Base-by-base conservation (phyloP, 2,888 invertebrate genomes). In the Ectemnius cavifrons region DNA sequence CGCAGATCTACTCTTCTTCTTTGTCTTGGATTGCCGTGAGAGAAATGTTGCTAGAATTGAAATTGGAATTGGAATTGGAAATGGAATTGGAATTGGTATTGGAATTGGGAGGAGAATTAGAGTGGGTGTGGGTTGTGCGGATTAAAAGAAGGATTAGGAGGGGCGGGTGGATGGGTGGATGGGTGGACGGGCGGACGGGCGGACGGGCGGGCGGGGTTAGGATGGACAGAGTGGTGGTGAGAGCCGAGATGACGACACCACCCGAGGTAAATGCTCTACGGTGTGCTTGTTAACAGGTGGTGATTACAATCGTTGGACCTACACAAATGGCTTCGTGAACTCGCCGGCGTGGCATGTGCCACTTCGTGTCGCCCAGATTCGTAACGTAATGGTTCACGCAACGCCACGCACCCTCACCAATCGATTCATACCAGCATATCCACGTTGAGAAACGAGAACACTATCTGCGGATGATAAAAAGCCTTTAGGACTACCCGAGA, bases 371-470 rank as follows among this genome's bases (percentile, higher is more conserved):
- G 89, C 90, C 85, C 89, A 87, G 87, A 89, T 90, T 87, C 91
- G 91, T 89, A 91, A 90, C 89, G 90, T 91, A 90, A 89, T 91
- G 91, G 91, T 90, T 91, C 91, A 91, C 87, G 89, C 90, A 84
- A 90, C 91, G 83, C 91, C 91, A 86, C 89, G 90, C 88, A 90
- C 90, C 85, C 86, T 91, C 86, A 90, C 89, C 85, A 91, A 91
- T 89, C 90, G 91, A 83, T 91, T 91, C 88, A 86, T 91, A 89
- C 91, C 91, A 87, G 86, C 86, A 59, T 73, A 75, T 63, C 82
- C 82, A 83, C 82, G 81, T 82, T 82, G 79, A 82, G 77, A 76
- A 70, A 69, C 72, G 71, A 59, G 77, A 16, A 52, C 16, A 52
- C 52, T 16, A 52, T 52, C 52, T 11, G n/a, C 52, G 52, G 52